Evolutionary conservation across 2,797 vertebrate species (phyloP).

Genomic region (Nannoperca australis): DNA sequence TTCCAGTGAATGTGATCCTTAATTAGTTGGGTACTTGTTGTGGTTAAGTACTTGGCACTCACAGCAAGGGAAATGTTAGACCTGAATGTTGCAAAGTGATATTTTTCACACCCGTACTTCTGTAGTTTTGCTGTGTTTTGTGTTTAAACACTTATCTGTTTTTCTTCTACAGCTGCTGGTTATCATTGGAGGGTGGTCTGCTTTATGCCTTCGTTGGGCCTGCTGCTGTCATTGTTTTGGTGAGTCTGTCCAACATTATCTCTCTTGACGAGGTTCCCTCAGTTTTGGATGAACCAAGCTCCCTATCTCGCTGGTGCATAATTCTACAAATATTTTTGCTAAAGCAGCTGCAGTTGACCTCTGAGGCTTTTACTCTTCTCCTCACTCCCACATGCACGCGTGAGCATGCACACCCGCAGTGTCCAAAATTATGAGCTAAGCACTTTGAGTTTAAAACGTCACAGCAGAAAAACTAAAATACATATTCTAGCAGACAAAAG

Average conservation of each 20-base stretch:
- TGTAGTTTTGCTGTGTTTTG: constrained; percentile 22
- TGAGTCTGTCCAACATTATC: constrained; percentile 76
- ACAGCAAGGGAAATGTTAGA: constrained; percentile 25
- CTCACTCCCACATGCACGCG: neutral
- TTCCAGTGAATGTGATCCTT: constrained; percentile 43
- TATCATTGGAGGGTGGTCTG: constrained; percentile 96
- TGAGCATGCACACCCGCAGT: constrained; percentile 21
- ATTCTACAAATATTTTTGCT: constrained; percentile 20
- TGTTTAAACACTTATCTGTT: constrained; percentile 6
- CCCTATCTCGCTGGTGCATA: neutral
- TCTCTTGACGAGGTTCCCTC: constrained; percentile 7
- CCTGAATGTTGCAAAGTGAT: constrained; percentile 19
- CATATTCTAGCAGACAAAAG: constrained; percentile 44
- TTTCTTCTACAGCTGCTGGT: constrained; percentile 90
- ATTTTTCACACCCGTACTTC: constrained; percentile 8
- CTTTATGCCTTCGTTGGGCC: constrained; percentile 98
- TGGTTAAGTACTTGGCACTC: constrained; percentile 31
- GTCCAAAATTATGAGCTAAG: constrained; percentile 59
- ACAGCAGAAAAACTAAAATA: constrained; percentile 34
- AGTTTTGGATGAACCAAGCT: neutral
- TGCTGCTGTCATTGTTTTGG: constrained; percentile 97
- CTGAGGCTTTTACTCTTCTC: constrained; percentile 28
- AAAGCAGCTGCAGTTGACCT: constrained; percentile 31
- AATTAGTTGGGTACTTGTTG: constrained; percentile 47
- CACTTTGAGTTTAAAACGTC: constrained; percentile 63